Conservation (phyloP, 1,140 invertebrate genomes). For the Diorhabda elongata region DNA sequence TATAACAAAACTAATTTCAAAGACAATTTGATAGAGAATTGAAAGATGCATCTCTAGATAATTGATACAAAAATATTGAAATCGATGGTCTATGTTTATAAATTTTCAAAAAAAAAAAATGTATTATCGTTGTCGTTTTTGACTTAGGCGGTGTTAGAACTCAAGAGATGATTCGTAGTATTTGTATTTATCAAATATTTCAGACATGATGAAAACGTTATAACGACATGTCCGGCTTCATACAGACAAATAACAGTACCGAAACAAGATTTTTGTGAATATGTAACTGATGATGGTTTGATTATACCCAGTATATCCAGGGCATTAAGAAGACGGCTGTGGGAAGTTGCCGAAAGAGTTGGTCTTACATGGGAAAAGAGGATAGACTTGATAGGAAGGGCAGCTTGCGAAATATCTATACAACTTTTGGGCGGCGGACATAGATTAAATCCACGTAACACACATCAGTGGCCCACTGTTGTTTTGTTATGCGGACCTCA, state of each 20-base stretch:
- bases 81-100: too few relatives aligned
- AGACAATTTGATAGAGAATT: too few relatives aligned
- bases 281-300: conserved; percentile 76
- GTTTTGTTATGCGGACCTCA: conserved; percentile 70
- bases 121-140: too few relatives aligned
- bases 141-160: too few relatives aligned
- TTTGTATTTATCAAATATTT: conserved; percentile 17
- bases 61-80: too few relatives aligned
- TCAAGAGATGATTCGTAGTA: too few relatives aligned
- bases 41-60: too few relatives aligned
- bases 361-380: conserved; percentile 66
- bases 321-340: conserved; percentile 62
- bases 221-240: conserved; percentile 61
- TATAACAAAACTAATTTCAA: too few relatives aligned
- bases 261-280: conserved; percentile 59
- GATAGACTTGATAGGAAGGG: conserved; percentile 71
- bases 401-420: conserved; percentile 72
- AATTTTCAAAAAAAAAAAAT: too few relatives aligned
- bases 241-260: conserved; percentile 71
- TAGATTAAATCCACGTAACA: conserved; percentile 72
- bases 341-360: conserved; percentile 60
- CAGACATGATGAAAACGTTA: conserved; percentile 81
- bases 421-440: conserved; percentile 73
- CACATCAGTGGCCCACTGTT: conserved; percentile 75
- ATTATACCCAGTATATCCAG: conserved; percentile 72